phyloP scores from a whole-genome alignment of 92 coral and sea anemone species.

The Epizoanthus fatuus region DNA sequence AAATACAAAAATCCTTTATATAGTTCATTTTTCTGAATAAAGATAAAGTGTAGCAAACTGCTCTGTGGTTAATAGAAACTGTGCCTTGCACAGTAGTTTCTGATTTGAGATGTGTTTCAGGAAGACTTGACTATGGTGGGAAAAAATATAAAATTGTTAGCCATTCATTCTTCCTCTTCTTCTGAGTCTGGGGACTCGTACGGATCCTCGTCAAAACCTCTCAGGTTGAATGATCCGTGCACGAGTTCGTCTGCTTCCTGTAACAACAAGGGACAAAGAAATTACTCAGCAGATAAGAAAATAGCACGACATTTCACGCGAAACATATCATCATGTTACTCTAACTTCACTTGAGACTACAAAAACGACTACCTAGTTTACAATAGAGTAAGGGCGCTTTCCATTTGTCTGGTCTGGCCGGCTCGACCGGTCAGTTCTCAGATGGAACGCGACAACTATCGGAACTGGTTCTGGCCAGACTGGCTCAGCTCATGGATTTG shows the following conservation, averaged over 20 bases:
- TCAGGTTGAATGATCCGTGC: slow-evolving; percentile 89
- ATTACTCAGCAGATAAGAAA: too few relatives aligned
- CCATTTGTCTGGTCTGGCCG: too few relatives aligned
- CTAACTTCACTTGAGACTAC: too few relatives aligned
- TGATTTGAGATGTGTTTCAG: background rate
- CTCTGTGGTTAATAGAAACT: slow-evolving; percentile 2
- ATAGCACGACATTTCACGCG: too few relatives aligned
- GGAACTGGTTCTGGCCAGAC: too few relatives aligned
- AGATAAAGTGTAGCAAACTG: background rate
- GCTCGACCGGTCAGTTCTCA: too few relatives aligned
- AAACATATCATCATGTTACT: too few relatives aligned
- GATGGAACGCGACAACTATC: too few relatives aligned
- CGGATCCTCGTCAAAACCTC: slow-evolving; percentile 87
- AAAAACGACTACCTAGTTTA: too few relatives aligned
- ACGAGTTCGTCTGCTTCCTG: slow-evolving; percentile 95
- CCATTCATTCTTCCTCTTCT: slow-evolving; percentile 68
- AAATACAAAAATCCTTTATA: slow-evolving; percentile 1
- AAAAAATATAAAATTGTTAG: background rate
- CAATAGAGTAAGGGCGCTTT: too few relatives aligned
- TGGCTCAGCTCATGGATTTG: too few relatives aligned
- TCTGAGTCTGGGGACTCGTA: slow-evolving; percentile 93
- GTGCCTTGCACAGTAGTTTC: slow-evolving; percentile 27
- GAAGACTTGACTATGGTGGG: background rate
- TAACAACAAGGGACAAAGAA: background rate
- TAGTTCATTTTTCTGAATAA: slow-evolving; percentile 5